These are phyloP conservation scores for Anthonomus grandis DNA, from an alignment of 1,140 invertebrate genomes.

Conservation along the genomic window DNA sequence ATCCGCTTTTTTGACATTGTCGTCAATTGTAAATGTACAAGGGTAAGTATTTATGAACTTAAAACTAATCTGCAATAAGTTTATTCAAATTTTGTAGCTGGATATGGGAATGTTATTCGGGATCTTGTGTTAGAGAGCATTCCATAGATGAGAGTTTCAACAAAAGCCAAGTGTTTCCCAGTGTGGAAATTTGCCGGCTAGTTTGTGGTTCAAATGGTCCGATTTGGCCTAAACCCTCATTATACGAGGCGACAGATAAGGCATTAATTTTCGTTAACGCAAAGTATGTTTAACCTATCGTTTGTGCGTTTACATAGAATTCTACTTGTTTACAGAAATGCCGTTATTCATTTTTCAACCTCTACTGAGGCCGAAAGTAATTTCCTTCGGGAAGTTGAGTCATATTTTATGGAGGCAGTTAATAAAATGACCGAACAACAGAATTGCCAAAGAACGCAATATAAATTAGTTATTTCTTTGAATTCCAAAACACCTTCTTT, in stretches of 20 bases:
- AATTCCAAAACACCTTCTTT: not conserved
- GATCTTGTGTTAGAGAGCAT: not conserved
- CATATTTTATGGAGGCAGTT: slow-evolving; percentile 1
- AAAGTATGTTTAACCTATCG: not conserved
- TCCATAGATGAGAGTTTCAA: not conserved
- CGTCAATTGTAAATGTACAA: no score
- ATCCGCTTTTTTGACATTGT: no score
- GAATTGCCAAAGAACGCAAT: not conserved
- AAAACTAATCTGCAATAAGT: no score
- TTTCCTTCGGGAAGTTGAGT: slow-evolving; percentile 1
- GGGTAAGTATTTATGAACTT: no score
- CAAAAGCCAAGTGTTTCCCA: not conserved
- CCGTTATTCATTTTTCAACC: not conserved
- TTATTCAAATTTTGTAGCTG: no score
- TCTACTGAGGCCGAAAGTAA: not conserved
- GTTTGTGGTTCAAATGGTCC: not conserved
- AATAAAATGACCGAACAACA: slow-evolving; percentile 1
- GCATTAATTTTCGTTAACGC: not conserved
- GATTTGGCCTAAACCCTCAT: not conserved
- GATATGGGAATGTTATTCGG: slow-evolving; percentile 6
- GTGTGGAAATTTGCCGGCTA: slow-evolving; percentile 1
- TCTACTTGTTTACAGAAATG: slow-evolving; percentile 1
- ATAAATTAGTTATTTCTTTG: slow-evolving; percentile 6
- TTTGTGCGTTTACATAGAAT: not conserved
- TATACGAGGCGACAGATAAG: not conserved